These are phyloP conservation scores for Leptinotarsa undecemlineata DNA, from an alignment of 1,140 invertebrate species.

Conservation along the genomic window DNA sequence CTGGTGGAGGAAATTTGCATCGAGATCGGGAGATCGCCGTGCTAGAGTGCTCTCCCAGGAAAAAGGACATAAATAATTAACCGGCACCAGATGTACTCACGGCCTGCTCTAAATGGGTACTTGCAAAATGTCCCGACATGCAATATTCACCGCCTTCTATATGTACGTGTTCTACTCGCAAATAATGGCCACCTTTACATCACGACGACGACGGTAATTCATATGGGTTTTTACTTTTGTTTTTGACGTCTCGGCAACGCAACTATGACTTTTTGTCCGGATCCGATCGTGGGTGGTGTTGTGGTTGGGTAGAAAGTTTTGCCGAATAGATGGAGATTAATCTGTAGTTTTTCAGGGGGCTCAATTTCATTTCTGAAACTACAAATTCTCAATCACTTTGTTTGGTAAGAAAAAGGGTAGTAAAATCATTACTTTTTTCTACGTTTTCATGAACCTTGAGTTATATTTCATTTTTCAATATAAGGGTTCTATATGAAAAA, in stretches of 20 bases:
- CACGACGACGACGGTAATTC: constrained; percentile 2
- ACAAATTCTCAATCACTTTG: too few species aligned
- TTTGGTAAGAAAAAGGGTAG: too few species aligned
- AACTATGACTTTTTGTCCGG: neutral
- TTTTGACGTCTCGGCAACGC: neutral
- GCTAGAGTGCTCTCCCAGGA: neutral
- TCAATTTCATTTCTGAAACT: neutral
- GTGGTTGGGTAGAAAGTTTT: neutral
- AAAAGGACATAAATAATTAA: constrained; percentile 8
- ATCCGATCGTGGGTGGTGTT: neutral
- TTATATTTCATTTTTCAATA: too few species aligned
- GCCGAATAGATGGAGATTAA: neutral
- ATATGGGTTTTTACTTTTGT: constrained; percentile 3
- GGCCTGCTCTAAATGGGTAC: constrained; percentile 7
- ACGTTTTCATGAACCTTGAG: too few species aligned
- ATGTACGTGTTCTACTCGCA: constrained; percentile 2
- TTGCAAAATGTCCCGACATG: constrained; percentile 1
- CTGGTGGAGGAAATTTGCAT: neutral
- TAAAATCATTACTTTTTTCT: too few species aligned
- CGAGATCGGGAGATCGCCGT: constrained; percentile 4
- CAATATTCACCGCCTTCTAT: neutral
- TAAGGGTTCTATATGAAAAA: too few species aligned
- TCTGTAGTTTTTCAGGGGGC: neutral
- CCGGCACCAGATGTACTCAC: constrained; percentile 7
- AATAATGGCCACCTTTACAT: constrained; percentile 6